These are phyloP conservation scores for Harpalus rufipes DNA, from an alignment of 2,888 invertebrate genomes.

Conservation along the genomic window DNA sequence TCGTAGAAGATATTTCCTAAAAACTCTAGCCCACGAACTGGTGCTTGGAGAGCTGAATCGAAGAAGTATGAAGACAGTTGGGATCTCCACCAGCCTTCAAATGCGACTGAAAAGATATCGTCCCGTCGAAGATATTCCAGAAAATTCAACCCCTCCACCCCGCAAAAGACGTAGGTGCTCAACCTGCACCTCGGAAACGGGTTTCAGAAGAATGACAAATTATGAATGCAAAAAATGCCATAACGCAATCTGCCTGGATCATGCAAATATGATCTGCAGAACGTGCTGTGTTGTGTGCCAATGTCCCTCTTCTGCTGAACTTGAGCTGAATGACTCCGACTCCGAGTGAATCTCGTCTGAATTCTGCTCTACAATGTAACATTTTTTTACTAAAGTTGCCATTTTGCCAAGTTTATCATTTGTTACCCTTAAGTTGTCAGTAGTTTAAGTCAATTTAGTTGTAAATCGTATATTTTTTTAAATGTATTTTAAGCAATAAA, in stretches of 20 bases:
- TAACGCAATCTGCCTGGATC: neutral
- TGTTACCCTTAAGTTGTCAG: too few species aligned
- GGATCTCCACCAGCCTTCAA: neutral
- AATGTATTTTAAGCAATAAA: too few species aligned
- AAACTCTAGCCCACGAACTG: neutral
- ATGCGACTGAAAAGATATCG: neutral
- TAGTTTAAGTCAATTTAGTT: too few species aligned
- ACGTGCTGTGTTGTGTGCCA: too few species aligned
- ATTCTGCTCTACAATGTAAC: too few species aligned
- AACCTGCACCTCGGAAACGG: neutral
- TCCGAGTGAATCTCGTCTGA: too few species aligned
- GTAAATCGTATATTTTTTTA: too few species aligned
- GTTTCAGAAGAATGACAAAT: neutral
- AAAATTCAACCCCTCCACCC: neutral
- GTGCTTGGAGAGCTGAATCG: neutral
- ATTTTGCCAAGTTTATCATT: too few species aligned
- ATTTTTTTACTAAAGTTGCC: too few species aligned
- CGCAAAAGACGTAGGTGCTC: neutral
- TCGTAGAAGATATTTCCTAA: neutral
- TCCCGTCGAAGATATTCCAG: neutral
- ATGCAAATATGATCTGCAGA: neutral
- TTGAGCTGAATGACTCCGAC: too few species aligned
- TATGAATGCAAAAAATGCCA: neutral
- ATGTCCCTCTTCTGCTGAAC: too few species aligned
- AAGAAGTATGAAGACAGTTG: neutral